Conservation (phyloP, 2,113 vertebrate genomes). For the Gadus chalcogrammus region DNA sequence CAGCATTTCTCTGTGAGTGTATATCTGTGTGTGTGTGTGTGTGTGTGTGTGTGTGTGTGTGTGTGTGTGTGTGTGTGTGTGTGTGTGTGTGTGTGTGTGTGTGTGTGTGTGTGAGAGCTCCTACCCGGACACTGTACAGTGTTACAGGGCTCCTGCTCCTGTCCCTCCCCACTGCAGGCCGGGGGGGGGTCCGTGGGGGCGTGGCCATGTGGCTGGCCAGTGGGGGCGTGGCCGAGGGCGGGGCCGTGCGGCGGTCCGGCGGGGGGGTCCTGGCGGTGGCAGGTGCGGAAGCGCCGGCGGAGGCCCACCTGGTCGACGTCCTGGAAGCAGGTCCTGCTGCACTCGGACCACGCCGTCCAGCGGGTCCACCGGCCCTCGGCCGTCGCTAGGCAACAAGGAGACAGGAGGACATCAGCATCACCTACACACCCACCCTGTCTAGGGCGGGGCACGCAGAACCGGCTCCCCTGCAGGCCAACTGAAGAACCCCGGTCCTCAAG, state of each 20-base stretch:
- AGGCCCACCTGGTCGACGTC: slow-evolving; percentile 70
- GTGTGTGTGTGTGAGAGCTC: not conserved
- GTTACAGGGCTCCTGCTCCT: slow-evolving; percentile 79
- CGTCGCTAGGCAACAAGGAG: slow-evolving; percentile 28
- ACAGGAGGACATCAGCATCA: not conserved
- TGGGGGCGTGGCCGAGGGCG: not conserved
- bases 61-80: not conserved
- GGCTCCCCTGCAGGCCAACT: no score
- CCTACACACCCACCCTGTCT: no score
- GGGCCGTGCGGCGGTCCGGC: slow-evolving; percentile 11
- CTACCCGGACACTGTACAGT: slow-evolving; percentile 76
- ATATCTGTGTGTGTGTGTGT: no score
- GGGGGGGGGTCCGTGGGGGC: not conserved
- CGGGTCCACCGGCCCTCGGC: slow-evolving; percentile 64
- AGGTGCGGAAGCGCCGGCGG: slow-evolving; percentile 73
- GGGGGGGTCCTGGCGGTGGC: slow-evolving; percentile 40
- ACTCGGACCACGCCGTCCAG: slow-evolving; percentile 82
- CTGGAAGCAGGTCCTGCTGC: slow-evolving; percentile 82
- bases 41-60: no score
- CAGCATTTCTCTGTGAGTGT: no score
- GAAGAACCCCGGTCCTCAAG: no score
- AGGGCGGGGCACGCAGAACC: no score
- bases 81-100: not conserved
- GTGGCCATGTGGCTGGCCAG: not conserved
- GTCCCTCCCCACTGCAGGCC: slow-evolving; percentile 64